Evolutionary conservation across 2,888 invertebrate species (phyloP), one percentile per base, ranked within the genome.

Genomic region (Cephus nigrinus): DNA sequence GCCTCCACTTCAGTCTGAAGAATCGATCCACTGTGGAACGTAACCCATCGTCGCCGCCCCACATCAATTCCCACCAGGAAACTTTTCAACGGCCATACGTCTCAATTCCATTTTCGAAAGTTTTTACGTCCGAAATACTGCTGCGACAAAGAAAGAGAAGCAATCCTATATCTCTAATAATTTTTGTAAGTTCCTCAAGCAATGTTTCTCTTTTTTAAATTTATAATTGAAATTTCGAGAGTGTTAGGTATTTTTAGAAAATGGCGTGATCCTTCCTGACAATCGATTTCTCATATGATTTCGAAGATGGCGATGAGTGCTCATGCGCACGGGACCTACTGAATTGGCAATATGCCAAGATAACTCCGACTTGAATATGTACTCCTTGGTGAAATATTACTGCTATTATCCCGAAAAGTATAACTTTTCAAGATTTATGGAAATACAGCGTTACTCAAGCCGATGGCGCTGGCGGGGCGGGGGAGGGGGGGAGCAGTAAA

Each of bases 31-130:
- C 23, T 23, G 55, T 55, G 23, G 9, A 55, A 55, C 55, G 55
- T 23, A 23, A 55, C 55, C 55, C 55, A 55, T 55, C 55, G 55
- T 23, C 23, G 55, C 9, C 9, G 23, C 9, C 23, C 23, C 15
- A 55, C 55, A 55, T 23, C 55, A 23, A 55, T 55, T 55, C 55
- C 55, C 23, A 55, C 23, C 55, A 23, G 55, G 55, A 55, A 84
- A 84, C 84, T 82, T 84, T 82, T 81, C 81, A 80, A 82, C 80
- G 80, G 80, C 81, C 83, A 84, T 85, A 84, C 83, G 84, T 84
- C 83, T 84, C 84, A 84, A 84, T 84, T 84, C 82, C 81, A 83
- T 85, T 85, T 82, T 80, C 81, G 40, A 76, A 84, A 82, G 81
- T 84, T 84, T 81, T 78, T 74, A 55, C 23, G 55, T 5, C 40